Conservation (phyloP, 2,888 invertebrate species). For the Osmoderma eremita region DNA sequence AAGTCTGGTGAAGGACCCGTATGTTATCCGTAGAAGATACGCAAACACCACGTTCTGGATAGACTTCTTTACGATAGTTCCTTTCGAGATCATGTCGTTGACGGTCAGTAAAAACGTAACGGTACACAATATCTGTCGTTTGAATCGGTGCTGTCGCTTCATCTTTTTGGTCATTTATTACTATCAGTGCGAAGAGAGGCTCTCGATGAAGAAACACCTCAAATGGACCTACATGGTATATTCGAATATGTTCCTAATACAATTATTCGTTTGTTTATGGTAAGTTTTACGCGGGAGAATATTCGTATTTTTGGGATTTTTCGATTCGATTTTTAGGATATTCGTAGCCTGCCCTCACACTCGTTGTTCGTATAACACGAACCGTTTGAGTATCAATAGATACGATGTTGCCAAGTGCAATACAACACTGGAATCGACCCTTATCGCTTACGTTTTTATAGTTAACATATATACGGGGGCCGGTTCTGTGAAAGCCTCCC, state of each 20-base stretch:
- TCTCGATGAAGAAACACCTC: constrained; percentile 44
- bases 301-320: no score
- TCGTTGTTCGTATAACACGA: constrained; percentile 22
- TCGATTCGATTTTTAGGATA: constrained; percentile 23
- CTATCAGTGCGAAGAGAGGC: constrained; percentile 40
- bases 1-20: constrained; percentile 43
- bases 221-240: constrained; percentile 46
- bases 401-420: constrained; percentile 3
- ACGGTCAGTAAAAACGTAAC: constrained; percentile 16
- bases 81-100: constrained; percentile 45
- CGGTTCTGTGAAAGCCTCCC: constrained; percentile 34
- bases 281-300: constrained; percentile 20
- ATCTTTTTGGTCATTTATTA: constrained; percentile 44
- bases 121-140: constrained; percentile 31
- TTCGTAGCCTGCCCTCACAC: constrained; percentile 36
- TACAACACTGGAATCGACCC: constrained; percentile 27
- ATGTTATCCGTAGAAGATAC: constrained; percentile 46
- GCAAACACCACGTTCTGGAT: constrained; percentile 47
- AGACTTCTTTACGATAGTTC: constrained; percentile 47
- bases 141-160: constrained; percentile 45
- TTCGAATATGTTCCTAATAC: constrained; percentile 34
- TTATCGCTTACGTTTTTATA: constrained; percentile 42
- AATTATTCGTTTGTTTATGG: constrained; percentile 41
- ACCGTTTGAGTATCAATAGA: not conserved
- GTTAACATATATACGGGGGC: constrained; percentile 42